A percentile compares a stretch with the other conserved stretches of the same genome.
Conservation (phyloP, 2,888 invertebrate species). For the Campoplex nolae region DNA sequence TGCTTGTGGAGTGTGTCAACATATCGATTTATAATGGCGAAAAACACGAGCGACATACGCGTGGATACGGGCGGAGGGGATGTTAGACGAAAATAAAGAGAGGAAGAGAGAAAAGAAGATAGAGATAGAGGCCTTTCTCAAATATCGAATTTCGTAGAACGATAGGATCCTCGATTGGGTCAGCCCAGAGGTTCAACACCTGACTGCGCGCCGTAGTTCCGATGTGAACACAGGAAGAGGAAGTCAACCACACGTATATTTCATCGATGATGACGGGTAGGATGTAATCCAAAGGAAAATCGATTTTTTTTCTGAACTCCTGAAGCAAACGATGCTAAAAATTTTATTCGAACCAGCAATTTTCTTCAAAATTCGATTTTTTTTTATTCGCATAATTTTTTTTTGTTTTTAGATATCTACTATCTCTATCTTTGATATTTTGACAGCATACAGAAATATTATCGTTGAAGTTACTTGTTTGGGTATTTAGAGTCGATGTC, state of each 20-base stretch:
- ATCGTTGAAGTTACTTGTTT: background rate
- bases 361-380: background rate
- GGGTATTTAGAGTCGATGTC: background rate
- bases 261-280: background rate
- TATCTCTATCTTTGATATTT: background rate
- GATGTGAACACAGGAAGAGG: slow-evolving; percentile 82
- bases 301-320: background rate
- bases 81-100: slow-evolving; percentile 5
- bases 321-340: background rate
- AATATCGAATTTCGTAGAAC: slow-evolving; percentile 70
- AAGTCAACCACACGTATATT: slow-evolving; percentile 79
- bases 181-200: slow-evolving; percentile 73
- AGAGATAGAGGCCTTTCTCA: slow-evolving; percentile 50
- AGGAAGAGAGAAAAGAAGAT: slow-evolving; percentile 11
- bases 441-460: no score
- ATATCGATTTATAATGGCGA: slow-evolving; percentile 21
- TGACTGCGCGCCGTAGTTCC: slow-evolving; percentile 81
- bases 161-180: slow-evolving; percentile 59
- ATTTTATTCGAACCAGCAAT: background rate
- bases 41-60: slow-evolving; percentile 11
- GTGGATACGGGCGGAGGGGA: slow-evolving; percentile 7
- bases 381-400: background rate
- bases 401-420: background rate
- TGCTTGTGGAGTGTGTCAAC: slow-evolving; percentile 22
- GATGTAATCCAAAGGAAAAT: background rate